Conservation (phyloP, 2,797 vertebrate genomes). For the Hephaestus fuliginosus region DNA sequence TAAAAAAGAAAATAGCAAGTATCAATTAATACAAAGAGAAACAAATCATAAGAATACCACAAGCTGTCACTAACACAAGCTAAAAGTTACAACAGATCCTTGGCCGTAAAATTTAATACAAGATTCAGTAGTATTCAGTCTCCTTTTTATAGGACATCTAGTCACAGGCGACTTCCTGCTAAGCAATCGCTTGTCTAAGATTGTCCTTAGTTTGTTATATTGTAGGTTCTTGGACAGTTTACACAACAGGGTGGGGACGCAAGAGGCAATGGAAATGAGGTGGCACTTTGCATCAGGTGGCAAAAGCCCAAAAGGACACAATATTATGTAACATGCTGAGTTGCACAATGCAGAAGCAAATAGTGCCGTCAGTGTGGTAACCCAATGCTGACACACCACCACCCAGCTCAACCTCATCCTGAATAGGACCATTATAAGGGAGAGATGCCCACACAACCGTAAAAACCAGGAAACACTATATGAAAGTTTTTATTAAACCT, state of each 20-base stretch:
- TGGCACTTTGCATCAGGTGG: slow-evolving; percentile 68
- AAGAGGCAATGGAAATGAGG: slow-evolving; percentile 69
- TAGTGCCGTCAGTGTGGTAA: slow-evolving; percentile 46
- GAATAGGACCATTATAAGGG: slow-evolving; percentile 34
- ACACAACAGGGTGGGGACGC: slow-evolving; percentile 52
- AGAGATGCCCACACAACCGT: neutral
- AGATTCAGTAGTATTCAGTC: neutral
- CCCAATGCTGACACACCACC: slow-evolving; percentile 33
- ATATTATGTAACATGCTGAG: slow-evolving; percentile 59
- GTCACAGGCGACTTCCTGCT: slow-evolving; percentile 9
- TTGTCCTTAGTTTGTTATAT: slow-evolving; percentile 23
- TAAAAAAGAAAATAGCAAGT: neutral
- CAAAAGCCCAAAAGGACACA: slow-evolving; percentile 64
- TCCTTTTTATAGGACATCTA: neutral
- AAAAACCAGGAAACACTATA: neutral
- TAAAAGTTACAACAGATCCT: neutral
- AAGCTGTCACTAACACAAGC: neutral
- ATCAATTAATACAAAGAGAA: neutral
- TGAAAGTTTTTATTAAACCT: neutral
- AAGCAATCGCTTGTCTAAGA: neutral
- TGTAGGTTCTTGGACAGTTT: slow-evolving; percentile 43
- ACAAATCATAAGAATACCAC: neutral
- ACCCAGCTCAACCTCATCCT: slow-evolving; percentile 41
- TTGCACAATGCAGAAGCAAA: slow-evolving; percentile 65
- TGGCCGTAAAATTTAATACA: neutral